Base-by-base conservation (phyloP, 37 sponge, comb jelly and placozoan species). In the Mnemiopsis leidyi region DNA sequence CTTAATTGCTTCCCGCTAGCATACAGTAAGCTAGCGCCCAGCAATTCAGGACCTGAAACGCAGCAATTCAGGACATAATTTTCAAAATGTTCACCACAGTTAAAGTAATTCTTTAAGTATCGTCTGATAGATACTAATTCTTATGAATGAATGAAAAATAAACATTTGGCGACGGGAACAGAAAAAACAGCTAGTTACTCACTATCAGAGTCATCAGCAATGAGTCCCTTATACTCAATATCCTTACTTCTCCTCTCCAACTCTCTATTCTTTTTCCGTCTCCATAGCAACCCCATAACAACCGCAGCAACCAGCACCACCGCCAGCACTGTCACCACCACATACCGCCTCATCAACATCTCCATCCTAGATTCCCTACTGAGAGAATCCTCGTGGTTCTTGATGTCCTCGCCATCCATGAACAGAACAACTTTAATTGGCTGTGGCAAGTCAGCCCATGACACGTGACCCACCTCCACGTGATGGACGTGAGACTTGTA, bases 181-280 rank as follows among this genome's bases (percentile, higher is more conserved):
- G 18, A 71, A 13, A 29, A 71, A n/a, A 71, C n/a, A 5, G 7
- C 5, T 23, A 71, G 3, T 28, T 18, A 71, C 30, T 71, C 75
- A 29, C 30, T 28, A 29, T 71, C 75, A 29, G 75, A 71, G n/a
- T 18, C 75, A 5, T n/a, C 30, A 23, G 5, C 30, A 29, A 71
- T 71, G 3, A 71, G 75, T 71, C 75, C 75, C 25, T 25, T n/a
- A 18, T 71, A 71, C 75, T 71, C 75, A 71, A 71, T 71, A 71
- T 71, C 75, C 30, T 71, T n/a, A 3, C 30, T 71, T 5, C 3
- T 29, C 30, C n/a, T 71, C 75, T n/a, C 75, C 25, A 23, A 13
- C 30, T 28, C 30, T 25, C 30, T 71, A 13, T 28, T 71, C 75
- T 71, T 71, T 18, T 28, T n/a, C 30, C 25, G 7, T 3, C 30